These are phyloP conservation scores for Piscicola geometra DNA, from an alignment of 2,888 invertebrate genomes.

Conservation along the genomic window DNA sequence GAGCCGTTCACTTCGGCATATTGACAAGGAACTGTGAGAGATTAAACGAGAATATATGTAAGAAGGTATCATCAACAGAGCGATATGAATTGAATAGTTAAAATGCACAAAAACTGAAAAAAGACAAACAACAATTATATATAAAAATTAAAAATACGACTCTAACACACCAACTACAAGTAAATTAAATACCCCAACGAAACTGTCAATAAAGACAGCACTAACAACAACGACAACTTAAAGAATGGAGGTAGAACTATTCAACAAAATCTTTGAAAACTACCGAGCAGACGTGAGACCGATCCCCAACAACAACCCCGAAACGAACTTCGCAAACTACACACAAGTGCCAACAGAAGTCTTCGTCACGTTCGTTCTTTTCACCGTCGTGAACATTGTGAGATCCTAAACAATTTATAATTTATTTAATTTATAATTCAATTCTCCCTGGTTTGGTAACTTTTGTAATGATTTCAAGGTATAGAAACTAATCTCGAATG, in stretches of 20 bases:
- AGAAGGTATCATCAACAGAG: too few species aligned
- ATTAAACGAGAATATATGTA: too few species aligned
- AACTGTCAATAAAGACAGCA: too few species aligned
- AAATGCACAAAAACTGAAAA: too few species aligned
- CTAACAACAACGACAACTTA: too few species aligned
- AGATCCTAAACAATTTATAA: background rate
- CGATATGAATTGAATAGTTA: too few species aligned
- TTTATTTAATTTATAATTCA: background rate
- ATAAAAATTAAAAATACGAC: too few species aligned
- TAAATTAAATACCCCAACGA: too few species aligned
- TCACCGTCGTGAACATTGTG: conserved; percentile 7
- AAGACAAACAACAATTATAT: too few species aligned
- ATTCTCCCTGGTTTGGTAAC: background rate
- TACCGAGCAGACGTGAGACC: background rate
- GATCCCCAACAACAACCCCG: background rate
- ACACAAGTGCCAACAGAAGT: background rate
- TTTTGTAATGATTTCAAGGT: background rate
- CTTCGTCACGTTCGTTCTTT: background rate
- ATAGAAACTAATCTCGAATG: background rate
- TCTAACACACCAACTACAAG: too few species aligned
- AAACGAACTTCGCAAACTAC: background rate
- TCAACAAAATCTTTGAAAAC: background rate
- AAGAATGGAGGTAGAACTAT: background rate
- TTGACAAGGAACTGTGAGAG: too few species aligned
- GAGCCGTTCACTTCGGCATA: too few species aligned